Conservation (phyloP, 2,888 invertebrate species). For the Aporophyla lueneburgensis region DNA sequence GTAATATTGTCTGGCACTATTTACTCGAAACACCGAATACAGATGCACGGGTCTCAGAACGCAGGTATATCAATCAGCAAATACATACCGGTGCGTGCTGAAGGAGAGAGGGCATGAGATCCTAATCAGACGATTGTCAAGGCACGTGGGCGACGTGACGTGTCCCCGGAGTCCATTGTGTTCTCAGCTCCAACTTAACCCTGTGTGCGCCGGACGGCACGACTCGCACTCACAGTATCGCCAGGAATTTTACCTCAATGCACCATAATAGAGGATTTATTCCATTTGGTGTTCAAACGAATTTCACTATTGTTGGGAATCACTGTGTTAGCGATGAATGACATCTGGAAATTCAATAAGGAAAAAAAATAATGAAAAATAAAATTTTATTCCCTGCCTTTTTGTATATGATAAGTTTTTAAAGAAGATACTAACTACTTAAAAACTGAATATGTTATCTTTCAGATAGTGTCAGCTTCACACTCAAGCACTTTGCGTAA, state of each 20-base stretch:
- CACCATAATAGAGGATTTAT: slow-evolving; percentile 59
- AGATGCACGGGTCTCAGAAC: slow-evolving; percentile 42
- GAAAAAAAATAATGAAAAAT: background rate
- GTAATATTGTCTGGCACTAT: background rate
- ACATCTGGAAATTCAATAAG: slow-evolving; percentile 18
- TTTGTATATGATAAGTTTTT: background rate
- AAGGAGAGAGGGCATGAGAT: slow-evolving; percentile 70
- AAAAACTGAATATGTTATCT: background rate
- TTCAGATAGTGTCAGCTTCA: slow-evolving; percentile 1
- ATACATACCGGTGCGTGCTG: slow-evolving; percentile 58
- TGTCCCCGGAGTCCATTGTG: slow-evolving; percentile 69
- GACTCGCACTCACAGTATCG: slow-evolving; percentile 59
- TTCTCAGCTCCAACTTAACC: slow-evolving; percentile 59
- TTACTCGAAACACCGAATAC: slow-evolving; percentile 25
- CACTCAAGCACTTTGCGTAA: slow-evolving; percentile 11
- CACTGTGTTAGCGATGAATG: slow-evolving; percentile 17
- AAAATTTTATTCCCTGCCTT: background rate
- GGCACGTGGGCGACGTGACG: slow-evolving; percentile 72
- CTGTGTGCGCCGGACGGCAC: slow-evolving; percentile 53
- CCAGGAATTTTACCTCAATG: slow-evolving; percentile 64
- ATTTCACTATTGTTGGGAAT: slow-evolving; percentile 44
- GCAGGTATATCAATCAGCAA: slow-evolving; percentile 64
- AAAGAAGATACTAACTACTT: background rate
- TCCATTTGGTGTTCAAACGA: slow-evolving; percentile 50
- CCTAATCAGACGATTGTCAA: slow-evolving; percentile 77